Evolutionary conservation across 2,113 vertebrate genomes (phyloP).

Genomic region (Vidua macroura): DNA sequence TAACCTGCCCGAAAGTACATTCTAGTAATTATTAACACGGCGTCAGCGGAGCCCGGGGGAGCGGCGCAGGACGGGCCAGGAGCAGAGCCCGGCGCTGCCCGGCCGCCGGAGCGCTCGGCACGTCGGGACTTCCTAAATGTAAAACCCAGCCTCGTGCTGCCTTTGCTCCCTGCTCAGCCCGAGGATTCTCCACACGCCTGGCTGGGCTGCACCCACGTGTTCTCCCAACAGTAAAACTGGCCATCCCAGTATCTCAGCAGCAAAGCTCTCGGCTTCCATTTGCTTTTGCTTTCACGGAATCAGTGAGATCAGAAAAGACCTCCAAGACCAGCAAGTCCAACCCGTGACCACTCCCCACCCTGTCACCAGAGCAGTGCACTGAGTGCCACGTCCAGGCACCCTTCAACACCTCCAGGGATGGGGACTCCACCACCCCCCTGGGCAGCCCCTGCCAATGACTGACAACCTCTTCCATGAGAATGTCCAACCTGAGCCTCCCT

Average conservation of each 20-base stretch:
- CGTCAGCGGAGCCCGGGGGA: neutral
- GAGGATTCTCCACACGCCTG: neutral
- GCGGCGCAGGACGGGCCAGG: neutral
- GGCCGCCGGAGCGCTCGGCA: neutral
- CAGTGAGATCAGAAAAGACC: neutral
- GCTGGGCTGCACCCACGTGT: neutral
- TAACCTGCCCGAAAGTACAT: constrained; percentile 61
- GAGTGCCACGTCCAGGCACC: fast-evolving
- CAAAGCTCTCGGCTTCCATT: neutral
- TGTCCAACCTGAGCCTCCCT: neutral
- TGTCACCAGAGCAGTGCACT: neutral
- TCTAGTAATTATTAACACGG: constrained; percentile 53
- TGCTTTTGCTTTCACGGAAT: neutral
- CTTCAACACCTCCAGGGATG: neutral
- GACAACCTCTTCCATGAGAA: neutral
- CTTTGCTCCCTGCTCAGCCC: neutral
- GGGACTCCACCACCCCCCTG: neutral
- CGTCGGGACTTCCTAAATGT: fast-evolving
- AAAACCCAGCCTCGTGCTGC: neutral
- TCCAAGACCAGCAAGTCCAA: neutral
- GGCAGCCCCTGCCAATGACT: neutral
- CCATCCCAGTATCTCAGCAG: neutral
- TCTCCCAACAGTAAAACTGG: neutral
- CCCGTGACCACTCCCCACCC: fast-evolving
- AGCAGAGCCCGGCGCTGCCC: neutral